phyloP scores from a whole-genome alignment of 2,113 vertebrate species.

The Stomatorhinus ivindoensis region DNA sequence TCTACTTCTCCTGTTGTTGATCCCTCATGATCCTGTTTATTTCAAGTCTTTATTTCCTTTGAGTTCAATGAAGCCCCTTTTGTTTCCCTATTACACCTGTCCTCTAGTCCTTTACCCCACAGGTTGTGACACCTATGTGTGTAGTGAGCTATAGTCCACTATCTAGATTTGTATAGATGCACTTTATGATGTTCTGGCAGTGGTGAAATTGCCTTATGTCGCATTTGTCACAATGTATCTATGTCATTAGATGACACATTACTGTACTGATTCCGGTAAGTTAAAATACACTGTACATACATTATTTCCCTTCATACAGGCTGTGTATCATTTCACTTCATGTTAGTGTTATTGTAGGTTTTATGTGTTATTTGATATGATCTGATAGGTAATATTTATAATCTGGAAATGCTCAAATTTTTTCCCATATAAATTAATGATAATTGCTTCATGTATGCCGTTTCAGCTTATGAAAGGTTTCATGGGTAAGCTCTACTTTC shows the following conservation, averaged over 20 bases:
- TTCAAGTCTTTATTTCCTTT: too few relatives aligned
- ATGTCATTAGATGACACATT: neutral
- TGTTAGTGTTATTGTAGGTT: neutral
- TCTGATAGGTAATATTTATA: neutral
- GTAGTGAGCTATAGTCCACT: neutral
- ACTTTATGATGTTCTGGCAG: neutral
- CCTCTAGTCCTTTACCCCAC: too few relatives aligned
- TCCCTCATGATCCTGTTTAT: neutral
- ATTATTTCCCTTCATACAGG: neutral
- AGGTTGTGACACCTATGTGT: neutral
- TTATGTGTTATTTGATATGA: neutral
- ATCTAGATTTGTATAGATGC: neutral
- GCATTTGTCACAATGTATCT: neutral
- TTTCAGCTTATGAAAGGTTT: neutral
- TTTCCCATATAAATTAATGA: neutral
- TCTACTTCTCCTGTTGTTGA: neutral
- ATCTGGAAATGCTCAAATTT: neutral
- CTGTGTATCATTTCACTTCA: neutral
- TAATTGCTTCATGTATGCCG: neutral
- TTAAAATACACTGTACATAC: neutral
- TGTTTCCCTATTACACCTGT: too few relatives aligned
- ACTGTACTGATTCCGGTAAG: neutral
- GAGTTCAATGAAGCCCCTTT: too few relatives aligned
- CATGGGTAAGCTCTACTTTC: neutral
- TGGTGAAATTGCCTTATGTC: neutral